A percentile compares a stretch with the other conserved stretches of the same genome.
These are phyloP conservation scores for Leptinotarsa tumamoca DNA, from an alignment of 2,888 invertebrate species.

Conservation along the genomic window DNA sequence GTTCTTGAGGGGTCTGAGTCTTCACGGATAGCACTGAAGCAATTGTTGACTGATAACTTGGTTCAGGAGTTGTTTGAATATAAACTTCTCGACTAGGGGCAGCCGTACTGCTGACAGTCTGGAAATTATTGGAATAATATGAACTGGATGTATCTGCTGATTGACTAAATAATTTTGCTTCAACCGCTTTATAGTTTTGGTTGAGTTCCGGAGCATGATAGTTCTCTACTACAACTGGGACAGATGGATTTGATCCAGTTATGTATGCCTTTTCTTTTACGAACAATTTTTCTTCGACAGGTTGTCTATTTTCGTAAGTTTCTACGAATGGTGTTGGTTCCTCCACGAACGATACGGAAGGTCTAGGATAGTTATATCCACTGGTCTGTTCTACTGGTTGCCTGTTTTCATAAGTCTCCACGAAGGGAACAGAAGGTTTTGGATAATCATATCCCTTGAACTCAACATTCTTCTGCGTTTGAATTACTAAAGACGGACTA, in stretches of 20 bases:
- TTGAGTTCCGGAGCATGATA: conserved; percentile 36
- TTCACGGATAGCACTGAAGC: conserved; percentile 58
- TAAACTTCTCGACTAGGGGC: conserved; percentile 32
- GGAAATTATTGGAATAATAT: conserved; percentile 24
- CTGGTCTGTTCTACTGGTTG: conserved; percentile 49
- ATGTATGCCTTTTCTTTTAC: conserved; percentile 61
- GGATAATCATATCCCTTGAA: conserved; percentile 53
- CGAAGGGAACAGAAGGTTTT: conserved; percentile 58
- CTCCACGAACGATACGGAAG: conserved; percentile 60
- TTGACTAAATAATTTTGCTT: conserved; percentile 30
- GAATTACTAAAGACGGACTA: conserved; percentile 18
- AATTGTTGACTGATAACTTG: conserved; percentile 64
- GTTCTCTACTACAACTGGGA: conserved; percentile 35
- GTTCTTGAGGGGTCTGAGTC: conserved; percentile 47
- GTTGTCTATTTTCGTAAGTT: conserved; percentile 44
- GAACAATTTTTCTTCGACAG: conserved; percentile 59
- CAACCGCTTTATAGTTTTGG: conserved; percentile 18
- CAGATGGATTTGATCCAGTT: conserved; percentile 49
- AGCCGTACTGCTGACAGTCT: conserved; percentile 30
- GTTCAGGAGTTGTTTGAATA: conserved; percentile 55
- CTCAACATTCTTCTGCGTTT: conserved; percentile 30
- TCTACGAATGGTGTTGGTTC: conserved; percentile 50
- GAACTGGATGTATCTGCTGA: conserved; percentile 26
- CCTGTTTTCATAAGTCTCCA: conserved; percentile 52
- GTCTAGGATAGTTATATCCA: conserved; percentile 56